phyloP scores from a whole-genome alignment of 23 tunicate genomes.

The Halocynthia aurantium region DNA sequence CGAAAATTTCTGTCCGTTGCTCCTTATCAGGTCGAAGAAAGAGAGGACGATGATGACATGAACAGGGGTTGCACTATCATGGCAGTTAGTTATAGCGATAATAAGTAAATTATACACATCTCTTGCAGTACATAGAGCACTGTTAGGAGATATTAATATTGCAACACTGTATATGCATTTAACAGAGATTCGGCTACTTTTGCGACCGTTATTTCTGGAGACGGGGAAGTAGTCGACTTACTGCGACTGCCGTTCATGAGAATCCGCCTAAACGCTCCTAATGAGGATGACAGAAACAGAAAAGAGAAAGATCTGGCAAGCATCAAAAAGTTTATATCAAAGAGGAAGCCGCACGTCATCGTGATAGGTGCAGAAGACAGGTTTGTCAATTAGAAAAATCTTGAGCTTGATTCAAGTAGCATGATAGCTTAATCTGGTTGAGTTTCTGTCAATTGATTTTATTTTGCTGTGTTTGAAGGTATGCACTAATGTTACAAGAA shows the following conservation, averaged over 20 bases:
- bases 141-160: background rate
- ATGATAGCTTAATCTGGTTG: background rate
- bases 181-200: slow-evolving; percentile 69
- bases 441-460: background rate
- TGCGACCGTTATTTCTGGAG: slow-evolving; percentile 63
- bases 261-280: slow-evolving; percentile 39
- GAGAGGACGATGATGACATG: slow-evolving; percentile 56
- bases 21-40: slow-evolving; percentile 69
- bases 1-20: slow-evolving; percentile 46
- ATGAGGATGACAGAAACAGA: slow-evolving; percentile 40
- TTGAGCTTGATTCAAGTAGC: background rate
- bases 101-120: slow-evolving; percentile 35
- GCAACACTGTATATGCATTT: background rate
- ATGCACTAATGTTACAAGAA: slow-evolving; percentile 64
- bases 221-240: slow-evolving; percentile 61
- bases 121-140: background rate
- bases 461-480: slow-evolving; percentile 7
- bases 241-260: slow-evolving; percentile 54
- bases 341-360: slow-evolving; percentile 70
- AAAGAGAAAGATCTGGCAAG: slow-evolving; percentile 56
- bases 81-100: slow-evolving; percentile 84
- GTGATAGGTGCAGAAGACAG: slow-evolving; percentile 84
- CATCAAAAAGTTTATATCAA: slow-evolving; percentile 58
- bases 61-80: slow-evolving; percentile 45
- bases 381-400: slow-evolving; percentile 12